Evolutionary conservation across 2,797 vertebrate genomes (phyloP).

Genomic region (Alfaro cultratus): DNA sequence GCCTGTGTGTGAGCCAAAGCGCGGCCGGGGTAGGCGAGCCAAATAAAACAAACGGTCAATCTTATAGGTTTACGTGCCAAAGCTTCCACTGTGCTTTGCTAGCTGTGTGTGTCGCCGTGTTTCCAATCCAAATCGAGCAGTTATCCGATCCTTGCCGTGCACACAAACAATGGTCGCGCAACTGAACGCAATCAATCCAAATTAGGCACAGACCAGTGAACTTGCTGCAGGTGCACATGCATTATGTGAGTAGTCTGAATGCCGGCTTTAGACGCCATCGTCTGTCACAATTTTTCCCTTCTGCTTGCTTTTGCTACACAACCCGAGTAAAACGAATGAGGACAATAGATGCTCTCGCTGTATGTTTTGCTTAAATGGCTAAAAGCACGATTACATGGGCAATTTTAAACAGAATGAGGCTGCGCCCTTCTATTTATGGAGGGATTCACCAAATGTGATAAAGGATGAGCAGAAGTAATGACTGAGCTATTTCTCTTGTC

Average conservation of each 20-base stretch:
- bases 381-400: slow-evolving; percentile 39
- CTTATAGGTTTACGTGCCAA: slow-evolving; percentile 25
- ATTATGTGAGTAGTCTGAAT: slow-evolving; percentile 19
- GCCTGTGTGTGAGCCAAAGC: slow-evolving; percentile 38
- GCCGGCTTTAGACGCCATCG: slow-evolving; percentile 8
- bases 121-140: slow-evolving; percentile 44
- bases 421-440: slow-evolving; percentile 2
- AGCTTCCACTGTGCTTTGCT: slow-evolving; percentile 24
- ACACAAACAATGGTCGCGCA: slow-evolving; percentile 26
- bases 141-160: slow-evolving; percentile 27
- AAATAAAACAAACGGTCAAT: slow-evolving; percentile 57
- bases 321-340: slow-evolving; percentile 48
- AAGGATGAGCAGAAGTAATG: slow-evolving; percentile 42
- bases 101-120: slow-evolving; percentile 15
- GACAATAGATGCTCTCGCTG: slow-evolving; percentile 48
- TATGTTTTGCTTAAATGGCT: slow-evolving; percentile 59
- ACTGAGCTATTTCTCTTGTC: slow-evolving; percentile 49
- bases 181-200: slow-evolving; percentile 54
- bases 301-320: not conserved
- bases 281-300: slow-evolving; percentile 17
- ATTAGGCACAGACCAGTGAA: slow-evolving; percentile 46
- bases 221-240: slow-evolving; percentile 42
- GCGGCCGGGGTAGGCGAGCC: slow-evolving; percentile 39
- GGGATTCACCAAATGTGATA: slow-evolving; percentile 25
- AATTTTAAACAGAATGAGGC: slow-evolving; percentile 29